A percentile compares a stretch with the other conserved stretches of the same genome.
Conservation (phyloP, 92 coral and sea anemone species). For the Anthopleura xanthogrammica region DNA sequence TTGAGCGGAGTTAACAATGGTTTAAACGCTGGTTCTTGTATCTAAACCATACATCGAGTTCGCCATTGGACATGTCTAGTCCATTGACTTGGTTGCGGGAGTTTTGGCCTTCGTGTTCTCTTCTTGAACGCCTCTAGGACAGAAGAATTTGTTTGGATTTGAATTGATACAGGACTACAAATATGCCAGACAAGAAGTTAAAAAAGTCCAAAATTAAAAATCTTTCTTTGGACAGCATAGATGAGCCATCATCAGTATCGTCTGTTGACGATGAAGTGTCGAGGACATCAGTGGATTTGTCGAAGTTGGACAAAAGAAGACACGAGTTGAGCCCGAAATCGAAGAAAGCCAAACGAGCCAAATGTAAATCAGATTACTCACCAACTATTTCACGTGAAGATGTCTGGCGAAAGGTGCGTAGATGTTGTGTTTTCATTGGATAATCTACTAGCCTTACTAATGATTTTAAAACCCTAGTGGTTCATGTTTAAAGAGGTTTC, state of each 20-base stretch:
- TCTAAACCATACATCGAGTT: not conserved
- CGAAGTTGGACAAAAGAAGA: not conserved
- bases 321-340: not conserved
- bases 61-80: not conserved
- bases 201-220: not conserved
- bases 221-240: not conserved
- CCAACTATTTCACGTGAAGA: not conserved
- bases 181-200: not conserved
- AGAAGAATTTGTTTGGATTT: not conserved
- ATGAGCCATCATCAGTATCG: not conserved
- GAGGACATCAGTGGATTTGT: not conserved
- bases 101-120: not conserved
- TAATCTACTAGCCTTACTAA: not conserved
- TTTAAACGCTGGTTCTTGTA: not conserved
- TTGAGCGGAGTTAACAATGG: not conserved
- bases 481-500: not conserved
- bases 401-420: not conserved
- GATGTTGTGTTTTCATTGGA: not conserved
- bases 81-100: not conserved
- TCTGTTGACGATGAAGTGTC: not conserved
- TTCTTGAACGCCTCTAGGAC: not conserved
- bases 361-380: constrained; percentile 7
- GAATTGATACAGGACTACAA: not conserved
- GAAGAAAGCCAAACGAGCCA: not conserved
- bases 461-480: not conserved